phyloP scores from a whole-genome alignment of 1,140 invertebrate species.

The Drosophila melanica region DNA sequence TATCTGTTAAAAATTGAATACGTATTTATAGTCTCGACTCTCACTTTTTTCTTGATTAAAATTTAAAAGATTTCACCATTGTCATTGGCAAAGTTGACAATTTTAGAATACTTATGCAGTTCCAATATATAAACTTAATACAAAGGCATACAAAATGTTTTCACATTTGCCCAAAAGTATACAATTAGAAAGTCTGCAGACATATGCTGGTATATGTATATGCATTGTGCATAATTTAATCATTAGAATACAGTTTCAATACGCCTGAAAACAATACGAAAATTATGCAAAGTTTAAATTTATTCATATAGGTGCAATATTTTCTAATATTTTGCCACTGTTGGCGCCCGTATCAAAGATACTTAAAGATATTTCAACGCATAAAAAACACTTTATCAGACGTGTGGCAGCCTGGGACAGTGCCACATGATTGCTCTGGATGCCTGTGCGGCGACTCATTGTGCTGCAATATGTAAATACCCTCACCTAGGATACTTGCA shows the following conservation, averaged over 20 bases:
- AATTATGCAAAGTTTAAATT: not conserved
- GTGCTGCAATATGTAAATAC: slow-evolving; percentile 54
- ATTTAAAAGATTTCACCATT: slow-evolving; percentile 15
- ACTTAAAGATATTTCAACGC: slow-evolving; percentile 62
- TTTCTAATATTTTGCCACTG: slow-evolving; percentile 14
- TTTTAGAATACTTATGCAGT: not conserved
- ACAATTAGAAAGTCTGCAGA: not conserved
- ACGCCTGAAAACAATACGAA: not conserved
- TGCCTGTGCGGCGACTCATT: slow-evolving; percentile 41
- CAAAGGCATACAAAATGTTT: not conserved
- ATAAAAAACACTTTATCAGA: slow-evolving; percentile 67
- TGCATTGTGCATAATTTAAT: not conserved
- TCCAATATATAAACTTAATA: not conserved
- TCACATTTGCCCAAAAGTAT: not conserved
- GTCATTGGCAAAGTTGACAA: not conserved
- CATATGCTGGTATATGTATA: not conserved
- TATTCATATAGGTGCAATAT: not conserved
- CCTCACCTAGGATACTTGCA: too few relatives aligned
- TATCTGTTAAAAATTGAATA: slow-evolving; percentile 1
- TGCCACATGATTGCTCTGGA: slow-evolving; percentile 6
- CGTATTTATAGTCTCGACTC: slow-evolving; percentile 3
- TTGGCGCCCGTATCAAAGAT: slow-evolving; percentile 55
- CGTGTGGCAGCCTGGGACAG: slow-evolving; percentile 20
- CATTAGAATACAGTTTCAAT: not conserved
- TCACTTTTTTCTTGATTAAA: slow-evolving; percentile 4